Evolutionary conservation across 2,888 invertebrate genomes (phyloP).

Genomic region (Epsilonema sp.): DNA sequence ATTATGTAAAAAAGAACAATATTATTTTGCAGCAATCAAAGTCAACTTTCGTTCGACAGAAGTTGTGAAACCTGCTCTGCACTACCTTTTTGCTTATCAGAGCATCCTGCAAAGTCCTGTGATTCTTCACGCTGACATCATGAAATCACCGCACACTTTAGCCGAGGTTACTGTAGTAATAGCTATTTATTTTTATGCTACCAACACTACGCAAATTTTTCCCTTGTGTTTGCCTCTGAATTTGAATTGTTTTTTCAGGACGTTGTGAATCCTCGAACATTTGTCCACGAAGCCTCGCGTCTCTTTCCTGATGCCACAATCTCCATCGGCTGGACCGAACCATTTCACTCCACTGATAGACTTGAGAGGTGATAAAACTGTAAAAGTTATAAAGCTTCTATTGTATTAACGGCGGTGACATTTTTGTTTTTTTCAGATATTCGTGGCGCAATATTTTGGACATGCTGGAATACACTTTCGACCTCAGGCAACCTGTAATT

Average conservation of each 20-base stretch:
- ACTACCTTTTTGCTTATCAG: neutral
- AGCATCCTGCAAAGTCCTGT: neutral
- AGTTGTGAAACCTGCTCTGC: neutral
- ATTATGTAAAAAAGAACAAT: no score
- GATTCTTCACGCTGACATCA: neutral
- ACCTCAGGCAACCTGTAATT: neutral
- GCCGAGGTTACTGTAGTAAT: no score
- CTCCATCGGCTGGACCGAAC: slow-evolving; percentile 1
- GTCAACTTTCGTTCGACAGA: neutral
- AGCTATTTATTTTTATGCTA: no score
- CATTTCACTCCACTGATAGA: no score
- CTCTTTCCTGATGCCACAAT: slow-evolving; percentile 1
- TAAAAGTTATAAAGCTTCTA: no score
- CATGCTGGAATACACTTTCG: neutral
- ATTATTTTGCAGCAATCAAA: slow-evolving; percentile 1
- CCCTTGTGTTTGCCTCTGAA: no score
- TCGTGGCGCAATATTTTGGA: neutral
- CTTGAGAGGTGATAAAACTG: no score
- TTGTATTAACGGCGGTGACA: no score
- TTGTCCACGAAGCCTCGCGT: no score
- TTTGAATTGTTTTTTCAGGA: no score
- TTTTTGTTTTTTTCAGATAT: slow-evolving; percentile 2
- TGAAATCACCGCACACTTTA: neutral
- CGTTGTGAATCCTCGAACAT: no score
- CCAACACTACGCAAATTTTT: no score